Percentiles rank a stretch among this genome's conserved stretches.
phyloP scores from a whole-genome alignment of 2,888 invertebrate genomes.

The Julus scanicus region DNA sequence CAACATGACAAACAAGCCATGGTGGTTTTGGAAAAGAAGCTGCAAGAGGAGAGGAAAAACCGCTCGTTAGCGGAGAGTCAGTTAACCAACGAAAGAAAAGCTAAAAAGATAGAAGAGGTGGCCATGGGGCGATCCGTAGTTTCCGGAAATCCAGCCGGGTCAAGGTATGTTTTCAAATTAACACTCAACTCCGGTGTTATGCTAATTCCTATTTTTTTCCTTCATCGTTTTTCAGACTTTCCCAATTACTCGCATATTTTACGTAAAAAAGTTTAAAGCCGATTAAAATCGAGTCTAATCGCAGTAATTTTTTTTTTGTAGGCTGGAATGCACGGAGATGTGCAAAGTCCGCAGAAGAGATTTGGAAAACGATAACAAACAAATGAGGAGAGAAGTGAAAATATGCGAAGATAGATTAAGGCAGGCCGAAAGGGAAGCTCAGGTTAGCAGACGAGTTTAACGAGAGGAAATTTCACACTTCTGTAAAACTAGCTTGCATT shows the following conservation, averaged over 20 bases:
- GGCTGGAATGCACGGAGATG: constrained; percentile 74
- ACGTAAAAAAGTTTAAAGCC: too few species aligned
- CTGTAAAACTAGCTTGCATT: not conserved
- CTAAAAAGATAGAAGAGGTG: constrained; percentile 72
- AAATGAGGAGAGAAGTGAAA: constrained; percentile 74
- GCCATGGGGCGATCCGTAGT: constrained; percentile 67
- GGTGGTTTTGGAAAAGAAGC: constrained; percentile 78
- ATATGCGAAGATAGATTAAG: constrained; percentile 74
- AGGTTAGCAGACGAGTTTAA: too few species aligned
- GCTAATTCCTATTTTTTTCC: too few species aligned
- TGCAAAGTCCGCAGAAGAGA: constrained; percentile 74
- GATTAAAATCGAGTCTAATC: too few species aligned
- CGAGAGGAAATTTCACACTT: too few species aligned
- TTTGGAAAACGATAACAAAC: constrained; percentile 76
- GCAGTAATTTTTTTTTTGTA: too few species aligned
- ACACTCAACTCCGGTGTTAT: too few species aligned
- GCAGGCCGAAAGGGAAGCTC: constrained; percentile 72
- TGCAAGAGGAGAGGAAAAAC: constrained; percentile 86
- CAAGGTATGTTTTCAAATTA: too few species aligned
- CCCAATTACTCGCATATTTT: too few species aligned
- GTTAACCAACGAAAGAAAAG: constrained; percentile 78
- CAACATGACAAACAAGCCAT: constrained; percentile 83
- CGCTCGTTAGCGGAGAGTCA: constrained; percentile 80
- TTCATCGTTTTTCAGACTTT: too few species aligned
- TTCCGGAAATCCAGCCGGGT: not conserved